A percentile compares a stretch with the other conserved stretches of the same genome.
These are phyloP conservation scores for Drosophila mojavensis DNA, from an alignment of 1,140 invertebrate species.

Conservation along the genomic window DNA sequence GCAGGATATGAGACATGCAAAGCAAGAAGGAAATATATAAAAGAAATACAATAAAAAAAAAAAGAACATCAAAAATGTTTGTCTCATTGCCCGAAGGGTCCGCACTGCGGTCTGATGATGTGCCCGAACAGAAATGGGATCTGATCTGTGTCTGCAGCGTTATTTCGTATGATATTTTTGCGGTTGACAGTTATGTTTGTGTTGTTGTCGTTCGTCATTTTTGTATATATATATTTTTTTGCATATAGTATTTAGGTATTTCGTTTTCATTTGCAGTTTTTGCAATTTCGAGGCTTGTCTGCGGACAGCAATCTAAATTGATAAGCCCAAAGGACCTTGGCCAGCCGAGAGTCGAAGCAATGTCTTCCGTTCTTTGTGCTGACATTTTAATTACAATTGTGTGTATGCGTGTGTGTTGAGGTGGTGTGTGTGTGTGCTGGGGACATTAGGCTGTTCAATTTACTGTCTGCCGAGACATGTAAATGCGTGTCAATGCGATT, in stretches of 20 bases:
- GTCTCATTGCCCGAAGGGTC: slow-evolving; percentile 38
- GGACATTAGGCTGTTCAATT: slow-evolving; percentile 51
- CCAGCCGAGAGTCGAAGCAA: slow-evolving; percentile 19
- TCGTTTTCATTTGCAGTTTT: slow-evolving; percentile 39
- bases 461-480: slow-evolving; percentile 61
- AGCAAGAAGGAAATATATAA: not conserved
- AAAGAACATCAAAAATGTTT: slow-evolving; percentile 54
- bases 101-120: not conserved
- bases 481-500: slow-evolving; percentile 75
- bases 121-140: slow-evolving; percentile 16
- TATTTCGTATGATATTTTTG: slow-evolving; percentile 50
- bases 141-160: slow-evolving; percentile 44
- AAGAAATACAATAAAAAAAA: slow-evolving; percentile 6
- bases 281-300: slow-evolving; percentile 43
- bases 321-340: slow-evolving; percentile 47
- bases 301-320: slow-evolving; percentile 61
- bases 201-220: not conserved
- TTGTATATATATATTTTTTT: not conserved
- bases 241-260: slow-evolving; percentile 16
- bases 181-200: slow-evolving; percentile 47
- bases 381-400: slow-evolving; percentile 75
- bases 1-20: not conserved
- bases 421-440: slow-evolving; percentile 6
- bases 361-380: slow-evolving; percentile 26
- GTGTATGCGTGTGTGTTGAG: not conserved